Base-by-base conservation (phyloP, 2,113 vertebrate species). In the Dipodomys merriami region DNA sequence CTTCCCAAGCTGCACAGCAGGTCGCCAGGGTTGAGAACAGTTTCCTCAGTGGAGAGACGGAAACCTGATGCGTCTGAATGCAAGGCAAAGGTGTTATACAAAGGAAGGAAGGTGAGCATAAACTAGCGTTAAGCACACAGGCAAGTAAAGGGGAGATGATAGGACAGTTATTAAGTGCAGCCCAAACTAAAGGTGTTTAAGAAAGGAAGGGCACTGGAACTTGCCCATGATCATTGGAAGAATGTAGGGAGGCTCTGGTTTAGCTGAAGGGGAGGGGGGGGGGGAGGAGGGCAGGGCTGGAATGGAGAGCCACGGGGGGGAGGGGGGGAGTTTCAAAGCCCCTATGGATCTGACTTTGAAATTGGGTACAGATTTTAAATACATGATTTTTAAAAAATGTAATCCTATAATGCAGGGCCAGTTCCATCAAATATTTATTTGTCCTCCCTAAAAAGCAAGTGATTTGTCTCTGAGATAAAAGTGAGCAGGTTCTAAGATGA, bases 401-500 rank as follows among this genome's bases (percentile, higher is more conserved):
- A 53, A 76, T 0, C 0, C 15, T 20, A 2, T 3, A 44, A 46
- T 35, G 72, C 30, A 57, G 30, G 69, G 73, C 53, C 15, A 30
- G 46, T 57, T 39, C 39, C 64, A 69, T 27, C 65, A 57, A 46
- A 39, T 30, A 60, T 39, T 77, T 80, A 67, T 67, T 73, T 87
- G 23, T 72, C 68, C 88, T 73, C 49, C 67, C 65, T 86, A 72
- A 78, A 82, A 35, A 29, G 29, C 78, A 60, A 83, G 29, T 16
- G 76, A 68, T 64, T 88, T 62, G 60, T 87, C 39, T 53, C 80
- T 62, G 49, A 92, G 78, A 86, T 44, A 53, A 60, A 90, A 86
- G 35, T 8, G 57, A 83, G 67, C 29, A 49, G 1, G 22, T 57
- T 71, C 76, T 25, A 81, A 64, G 83, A 44, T 15, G 76, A 88